phyloP scores from a whole-genome alignment of 2,113 vertebrate species.

The Osmerus mordax region DNA sequence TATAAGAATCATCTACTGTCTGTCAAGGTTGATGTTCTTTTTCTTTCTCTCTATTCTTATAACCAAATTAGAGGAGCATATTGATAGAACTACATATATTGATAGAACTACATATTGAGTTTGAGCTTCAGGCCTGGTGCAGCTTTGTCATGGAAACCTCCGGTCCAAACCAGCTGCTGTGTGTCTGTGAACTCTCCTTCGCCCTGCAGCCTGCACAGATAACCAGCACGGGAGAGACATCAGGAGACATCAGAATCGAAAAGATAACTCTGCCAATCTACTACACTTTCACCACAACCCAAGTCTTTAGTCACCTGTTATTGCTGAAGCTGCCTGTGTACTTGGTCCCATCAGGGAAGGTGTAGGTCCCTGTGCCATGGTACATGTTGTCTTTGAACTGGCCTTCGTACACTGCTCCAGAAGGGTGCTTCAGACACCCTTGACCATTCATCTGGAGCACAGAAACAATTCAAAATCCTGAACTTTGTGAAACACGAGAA shows the following conservation, averaged over 20 bases:
- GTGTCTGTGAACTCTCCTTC: conserved; percentile 74
- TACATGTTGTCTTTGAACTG: conserved; percentile 82
- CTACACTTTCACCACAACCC: background rate
- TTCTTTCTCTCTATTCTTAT: background rate
- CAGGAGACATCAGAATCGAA: background rate
- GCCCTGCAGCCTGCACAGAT: conserved; percentile 71
- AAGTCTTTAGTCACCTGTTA: conserved; percentile 72
- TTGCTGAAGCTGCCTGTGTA: conserved; percentile 76
- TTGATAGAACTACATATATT: conserved; percentile 47
- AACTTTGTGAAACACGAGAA: background rate
- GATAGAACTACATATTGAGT: conserved; percentile 60
- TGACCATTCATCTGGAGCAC: conserved; percentile 75
- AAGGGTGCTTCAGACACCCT: conserved; percentile 77
- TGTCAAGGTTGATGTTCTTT: too few relatives aligned
- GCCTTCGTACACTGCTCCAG: conserved; percentile 80
- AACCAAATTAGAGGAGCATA: background rate
- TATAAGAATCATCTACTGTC: background rate
- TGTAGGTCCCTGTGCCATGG: conserved; percentile 76
- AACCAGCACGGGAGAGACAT: conserved; percentile 4
- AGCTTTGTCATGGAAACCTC: conserved; percentile 74
- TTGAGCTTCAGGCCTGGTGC: conserved; percentile 76
- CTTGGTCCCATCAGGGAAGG: conserved; percentile 73
- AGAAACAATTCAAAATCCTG: background rate
- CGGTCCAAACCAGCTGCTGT: conserved; percentile 73
- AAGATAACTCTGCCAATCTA: background rate